Base-by-base conservation (phyloP, 2,888 invertebrate species). In the Caenorhabditis angaria region DNA sequence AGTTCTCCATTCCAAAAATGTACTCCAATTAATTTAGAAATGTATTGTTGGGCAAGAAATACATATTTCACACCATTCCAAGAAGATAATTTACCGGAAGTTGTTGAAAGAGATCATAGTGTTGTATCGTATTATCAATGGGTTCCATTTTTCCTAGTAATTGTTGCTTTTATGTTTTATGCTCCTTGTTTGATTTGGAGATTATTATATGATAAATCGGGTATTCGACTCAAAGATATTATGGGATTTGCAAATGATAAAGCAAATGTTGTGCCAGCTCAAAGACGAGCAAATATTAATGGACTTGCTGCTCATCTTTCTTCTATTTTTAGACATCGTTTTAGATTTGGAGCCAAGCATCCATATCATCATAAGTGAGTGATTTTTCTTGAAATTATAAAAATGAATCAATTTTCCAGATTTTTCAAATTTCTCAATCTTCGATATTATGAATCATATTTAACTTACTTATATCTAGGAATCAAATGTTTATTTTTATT, bases 111-210 rank as follows among this genome's bases (percentile, higher is more conserved):
- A 57, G 72, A 75, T 22, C 63, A 72, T 58, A 77, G 76, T 14
- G 76, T 77, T 76, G 78, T 74, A 24, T 82, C 85, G 51, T 86
- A 85, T 62, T 85, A 86, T 64, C 85, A 85, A 76, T 83, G 83
- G 83, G 81, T 82, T 1, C 87, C 87, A 2, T 87, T 87, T 75
- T 88, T 87, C 70, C 81, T 87, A n/a, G 85, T 88, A 35, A 74
- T 83, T 59, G 86, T 87, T 71, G 88, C 88, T 2, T 80, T 88
- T 60, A 77, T 84, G 66, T 88, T 88, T 81, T 88, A 86, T 65
- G 70, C 87, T 14, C 88, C 88, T 4, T 87, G 87, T 64, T 70
- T 87, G 1, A 66, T 87, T n/a, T 87, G 87, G 87, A 67, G 87
- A 35, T 48, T 84, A 18, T 70, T 84, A 51, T 84, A 85, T 63